These are phyloP conservation scores for Cistogaster globosa DNA, from an alignment of 2,888 invertebrate genomes.

Conservation along the genomic window DNA sequence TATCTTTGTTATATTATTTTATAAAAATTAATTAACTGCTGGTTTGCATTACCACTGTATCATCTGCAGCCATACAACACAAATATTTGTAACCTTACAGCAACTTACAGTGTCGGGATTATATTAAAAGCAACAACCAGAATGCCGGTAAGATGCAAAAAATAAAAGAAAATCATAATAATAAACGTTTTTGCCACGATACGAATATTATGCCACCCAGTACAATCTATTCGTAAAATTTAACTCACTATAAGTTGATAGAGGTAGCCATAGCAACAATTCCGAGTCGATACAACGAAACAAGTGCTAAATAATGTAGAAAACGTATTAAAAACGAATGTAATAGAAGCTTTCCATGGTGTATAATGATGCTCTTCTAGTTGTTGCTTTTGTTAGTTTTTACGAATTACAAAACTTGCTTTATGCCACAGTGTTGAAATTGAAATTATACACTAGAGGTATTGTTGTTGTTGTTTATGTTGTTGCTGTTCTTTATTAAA, in stretches of 20 bases:
- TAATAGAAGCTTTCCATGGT: slow-evolving; percentile 14
- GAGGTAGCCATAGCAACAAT: slow-evolving; percentile 27
- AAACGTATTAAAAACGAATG: slow-evolving; percentile 23
- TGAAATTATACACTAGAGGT: slow-evolving; percentile 79
- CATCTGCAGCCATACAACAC: too few species aligned
- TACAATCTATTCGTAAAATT: slow-evolving; percentile 48
- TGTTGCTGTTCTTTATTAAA: background rate
- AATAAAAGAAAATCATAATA: slow-evolving; percentile 24
- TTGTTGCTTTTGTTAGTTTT: slow-evolving; percentile 40
- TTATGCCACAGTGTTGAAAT: slow-evolving; percentile 76
- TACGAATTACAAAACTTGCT: slow-evolving; percentile 32
- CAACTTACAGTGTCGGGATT: background rate
- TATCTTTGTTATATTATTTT: too few species aligned
- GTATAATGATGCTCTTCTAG: slow-evolving; percentile 1
- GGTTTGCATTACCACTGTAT: too few species aligned
- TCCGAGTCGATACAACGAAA: background rate
- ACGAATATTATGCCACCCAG: slow-evolving; percentile 66
- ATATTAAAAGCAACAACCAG: slow-evolving; percentile 21
- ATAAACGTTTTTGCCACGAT: slow-evolving; percentile 57
- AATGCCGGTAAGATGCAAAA: slow-evolving; percentile 17
- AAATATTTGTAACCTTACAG: too few species aligned
- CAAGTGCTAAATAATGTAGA: slow-evolving; percentile 32
- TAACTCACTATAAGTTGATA: background rate
- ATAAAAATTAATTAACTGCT: too few species aligned
- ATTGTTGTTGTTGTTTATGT: background rate